These are phyloP conservation scores for Heteropelma amictum DNA, from an alignment of 2,888 invertebrate genomes.

Conservation along the genomic window DNA sequence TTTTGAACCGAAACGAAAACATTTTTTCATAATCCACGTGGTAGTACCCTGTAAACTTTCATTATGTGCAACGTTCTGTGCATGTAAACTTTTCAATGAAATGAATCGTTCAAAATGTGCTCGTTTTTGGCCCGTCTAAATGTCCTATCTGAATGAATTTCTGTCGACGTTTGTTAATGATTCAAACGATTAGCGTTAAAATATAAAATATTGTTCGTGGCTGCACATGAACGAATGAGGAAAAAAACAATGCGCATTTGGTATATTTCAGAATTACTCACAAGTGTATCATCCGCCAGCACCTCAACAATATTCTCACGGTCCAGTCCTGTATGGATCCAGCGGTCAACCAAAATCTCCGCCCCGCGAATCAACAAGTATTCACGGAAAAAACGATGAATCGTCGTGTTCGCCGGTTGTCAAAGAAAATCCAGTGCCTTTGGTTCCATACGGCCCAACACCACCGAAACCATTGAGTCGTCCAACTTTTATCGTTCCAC, in stretches of 20 bases:
- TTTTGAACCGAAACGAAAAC: too few species aligned
- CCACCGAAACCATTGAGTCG: conserved; percentile 76
- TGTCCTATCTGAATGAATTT: too few species aligned
- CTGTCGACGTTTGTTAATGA: too few species aligned
- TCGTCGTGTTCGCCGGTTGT: conserved; percentile 15
- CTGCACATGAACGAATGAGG: not conserved
- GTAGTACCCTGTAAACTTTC: too few species aligned
- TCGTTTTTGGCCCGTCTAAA: too few species aligned
- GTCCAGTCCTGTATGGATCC: conserved; percentile 73
- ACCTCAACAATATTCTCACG: conserved; percentile 75
- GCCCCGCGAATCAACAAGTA: conserved; percentile 48
- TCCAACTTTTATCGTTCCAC: conserved; percentile 82
- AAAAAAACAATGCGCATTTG: not conserved
- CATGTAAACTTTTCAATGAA: too few species aligned
- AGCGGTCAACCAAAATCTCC: conserved; percentile 69
- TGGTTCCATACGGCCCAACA: conserved; percentile 74
- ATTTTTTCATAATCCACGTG: too few species aligned
- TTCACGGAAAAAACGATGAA: conserved; percentile 50
- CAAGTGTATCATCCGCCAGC: conserved; percentile 65
- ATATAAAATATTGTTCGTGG: too few species aligned
- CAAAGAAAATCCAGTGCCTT: conserved; percentile 65
- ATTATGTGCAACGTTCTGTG: too few species aligned
- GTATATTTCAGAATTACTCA: conserved; percentile 63
- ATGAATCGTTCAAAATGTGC: too few species aligned
- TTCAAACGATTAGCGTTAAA: too few species aligned